Base-by-base conservation (phyloP, 2,888 invertebrate genomes). In the Andrena fulva region DNA sequence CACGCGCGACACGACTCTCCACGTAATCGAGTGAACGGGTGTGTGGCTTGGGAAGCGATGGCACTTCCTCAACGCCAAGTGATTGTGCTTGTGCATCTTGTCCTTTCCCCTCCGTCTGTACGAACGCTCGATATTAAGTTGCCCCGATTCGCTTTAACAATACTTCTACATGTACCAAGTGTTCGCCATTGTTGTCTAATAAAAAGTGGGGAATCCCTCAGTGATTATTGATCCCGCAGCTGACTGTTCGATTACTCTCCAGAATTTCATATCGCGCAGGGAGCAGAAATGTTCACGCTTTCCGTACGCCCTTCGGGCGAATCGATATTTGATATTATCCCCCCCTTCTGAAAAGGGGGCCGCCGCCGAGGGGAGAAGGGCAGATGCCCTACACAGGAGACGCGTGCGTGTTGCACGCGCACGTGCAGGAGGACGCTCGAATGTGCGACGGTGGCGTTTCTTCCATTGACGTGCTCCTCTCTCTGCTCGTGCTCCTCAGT, bases 381-480 rank as follows among this genome's bases (percentile, higher is more conserved):
- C 50, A 27, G 12, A 10, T 31, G 54, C 35, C 33, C 63, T 54
- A 48, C 35, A 35, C 24, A 7, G n/a, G 62, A 56, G 42, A 72
- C 81, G 85, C 70, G 80, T 76, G 82, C 77, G 86, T 75, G 71
- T 70, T 56, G 77, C 54, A 80, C 77, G 68, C 76, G 71, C 75
- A 73, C 80, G 76, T 76, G 75, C 73, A 72, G 54, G 33, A 66
- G 42, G 82, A 63, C 31, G 80, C 64, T 68, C 85, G 69, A 77
- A 67, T 54, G 80, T 62, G 60, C 56, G 77, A 62, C 64, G 74
- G 52, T 70, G 84, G 72, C 68, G 82, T 77, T 42, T 78, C 87
- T 85, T 85, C 85, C 87, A 87, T 87, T 87, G 85, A 87, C 81
- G 79, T 77, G 77, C 64, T 70, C 70, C 24, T 24, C 56, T 56